Evolutionary conservation across 1,140 invertebrate species (phyloP), one percentile per base, ranked within the genome.

Genomic region (Phortica variegata): DNA sequence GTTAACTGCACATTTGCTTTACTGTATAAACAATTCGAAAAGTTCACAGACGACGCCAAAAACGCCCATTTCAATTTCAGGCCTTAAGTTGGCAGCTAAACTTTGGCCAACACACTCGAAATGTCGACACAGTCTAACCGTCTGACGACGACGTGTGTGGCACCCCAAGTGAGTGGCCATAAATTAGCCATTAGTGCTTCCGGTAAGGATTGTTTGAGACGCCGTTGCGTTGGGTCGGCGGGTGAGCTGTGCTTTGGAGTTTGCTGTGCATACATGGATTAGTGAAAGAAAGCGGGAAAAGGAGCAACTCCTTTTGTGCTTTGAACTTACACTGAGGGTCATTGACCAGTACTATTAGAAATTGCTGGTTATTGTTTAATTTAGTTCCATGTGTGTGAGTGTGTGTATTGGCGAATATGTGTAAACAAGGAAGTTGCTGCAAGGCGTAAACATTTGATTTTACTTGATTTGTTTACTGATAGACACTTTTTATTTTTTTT

Each of bases 131-230:
- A 20, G n/a, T n/a, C n/a, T n/a, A n/a, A n/a, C n/a, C n/a, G n/a
- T n/a, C 3, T 13, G 9, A 21, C 8, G 21, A 16, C 18, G 33
- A 17, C 32, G 42, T 36, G 45, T 60, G 62, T 36, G 62, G 63
- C 44, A 43, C 42, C 40, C 46, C 37, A 7, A 33, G 33, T 32
- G 32, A 32, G 55, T 63, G 60, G 60, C 60, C 65, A 69, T 69
- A 69, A 69, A 69, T 69, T 69, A 69, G 58, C 65, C 65, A 69
- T 69, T 70, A 69, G 42, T 55, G 49, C 65, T 69, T 69, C 65
- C 65, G 65, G 17, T 39, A 32, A 37, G 20, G 45, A n/a, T 17
- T 23, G 17, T 23, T 3, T 9, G 34, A n/a, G 21, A n/a, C n/a
- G 7, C 26, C 12, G 18, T 19, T 45, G 26, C 37, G 19, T 7